Evolutionary conservation across 92 coral and sea anemone genomes (phyloP).

Genomic region (Zoanthus sociatus): DNA sequence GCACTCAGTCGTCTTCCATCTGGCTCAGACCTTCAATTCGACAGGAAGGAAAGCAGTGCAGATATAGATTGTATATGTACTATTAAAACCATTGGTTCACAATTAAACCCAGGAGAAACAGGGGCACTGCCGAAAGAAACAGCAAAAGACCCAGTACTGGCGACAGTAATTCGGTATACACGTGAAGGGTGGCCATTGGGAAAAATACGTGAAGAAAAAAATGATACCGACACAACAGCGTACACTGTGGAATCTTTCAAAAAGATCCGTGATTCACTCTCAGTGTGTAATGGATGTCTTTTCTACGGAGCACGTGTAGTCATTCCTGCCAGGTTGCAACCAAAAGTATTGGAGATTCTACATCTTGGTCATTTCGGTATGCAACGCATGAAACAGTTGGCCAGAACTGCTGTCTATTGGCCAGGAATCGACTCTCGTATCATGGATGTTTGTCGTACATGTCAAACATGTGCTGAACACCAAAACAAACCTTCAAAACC

Average conservation of each 20-base stretch:
- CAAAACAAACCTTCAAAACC: not conserved
- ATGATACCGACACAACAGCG: not conserved
- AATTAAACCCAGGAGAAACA: constrained; percentile 43
- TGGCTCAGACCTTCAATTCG: constrained; percentile 47
- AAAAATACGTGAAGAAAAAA: not conserved
- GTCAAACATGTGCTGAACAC: constrained; percentile 33
- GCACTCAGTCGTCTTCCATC: not conserved
- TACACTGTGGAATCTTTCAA: constrained; percentile 19
- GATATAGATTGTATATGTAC: constrained; percentile 50
- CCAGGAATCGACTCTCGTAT: not conserved
- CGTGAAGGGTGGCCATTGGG: constrained; percentile 11
- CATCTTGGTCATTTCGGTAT: too few species aligned
- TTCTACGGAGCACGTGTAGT: constrained; percentile 11
- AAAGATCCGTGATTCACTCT: constrained; percentile 26
- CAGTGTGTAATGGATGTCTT: constrained; percentile 23
- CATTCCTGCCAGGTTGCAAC: constrained; percentile 1
- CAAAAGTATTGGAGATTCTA: constrained; percentile 17
- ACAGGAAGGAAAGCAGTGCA: constrained; percentile 46
- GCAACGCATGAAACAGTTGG: too few species aligned
- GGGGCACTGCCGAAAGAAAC: constrained; percentile 26
- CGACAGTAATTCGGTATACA: too few species aligned
- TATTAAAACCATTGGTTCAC: constrained; percentile 44
- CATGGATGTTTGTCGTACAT: constrained; percentile 27
- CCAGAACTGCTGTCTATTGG: too few species aligned
- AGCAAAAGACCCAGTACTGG: constrained; percentile 27